phyloP scores from a whole-genome alignment of 2,888 invertebrate genomes.

The Drosophila subquinaria region DNA sequence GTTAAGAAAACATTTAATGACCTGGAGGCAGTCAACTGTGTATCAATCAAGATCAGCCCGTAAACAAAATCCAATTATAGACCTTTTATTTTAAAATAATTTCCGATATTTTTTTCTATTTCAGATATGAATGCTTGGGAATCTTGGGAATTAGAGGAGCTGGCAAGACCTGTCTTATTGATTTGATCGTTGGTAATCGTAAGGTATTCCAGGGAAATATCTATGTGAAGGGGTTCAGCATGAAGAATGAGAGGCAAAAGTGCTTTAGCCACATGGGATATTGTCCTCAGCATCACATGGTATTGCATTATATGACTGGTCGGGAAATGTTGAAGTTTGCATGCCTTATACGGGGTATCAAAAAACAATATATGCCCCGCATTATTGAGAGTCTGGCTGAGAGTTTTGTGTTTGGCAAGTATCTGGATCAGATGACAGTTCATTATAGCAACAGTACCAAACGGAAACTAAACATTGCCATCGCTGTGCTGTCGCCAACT shows the following conservation, averaged over 20 bases:
- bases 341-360: slow-evolving; percentile 88
- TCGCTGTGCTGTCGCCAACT: slow-evolving; percentile 89
- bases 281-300: slow-evolving; percentile 90
- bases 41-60: slow-evolving; percentile 40
- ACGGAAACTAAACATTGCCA: slow-evolving; percentile 89
- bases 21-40: slow-evolving; percentile 10
- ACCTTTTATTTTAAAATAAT: not conserved
- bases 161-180: slow-evolving; percentile 94
- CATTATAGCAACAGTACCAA: slow-evolving; percentile 90
- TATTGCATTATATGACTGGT: slow-evolving; percentile 89
- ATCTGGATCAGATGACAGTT: slow-evolving; percentile 87
- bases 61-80: not conserved
- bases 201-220: slow-evolving; percentile 89
- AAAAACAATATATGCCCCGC: slow-evolving; percentile 74
- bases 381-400: slow-evolving; percentile 79
- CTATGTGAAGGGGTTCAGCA: slow-evolving; percentile 87
- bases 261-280: slow-evolving; percentile 88
- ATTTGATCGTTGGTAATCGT: slow-evolving; percentile 93
- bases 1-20: slow-evolving; percentile 1
- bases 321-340: slow-evolving; percentile 88
- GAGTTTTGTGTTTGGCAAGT: slow-evolving; percentile 87
- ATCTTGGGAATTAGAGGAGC: slow-evolving; percentile 93
- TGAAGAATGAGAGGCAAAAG: slow-evolving; percentile 86
- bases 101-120: not conserved
- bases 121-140: slow-evolving; percentile 91